These are phyloP conservation scores for Noctuana brunneofusca DNA, from an alignment of 2,888 invertebrate genomes.

Conservation along the genomic window DNA sequence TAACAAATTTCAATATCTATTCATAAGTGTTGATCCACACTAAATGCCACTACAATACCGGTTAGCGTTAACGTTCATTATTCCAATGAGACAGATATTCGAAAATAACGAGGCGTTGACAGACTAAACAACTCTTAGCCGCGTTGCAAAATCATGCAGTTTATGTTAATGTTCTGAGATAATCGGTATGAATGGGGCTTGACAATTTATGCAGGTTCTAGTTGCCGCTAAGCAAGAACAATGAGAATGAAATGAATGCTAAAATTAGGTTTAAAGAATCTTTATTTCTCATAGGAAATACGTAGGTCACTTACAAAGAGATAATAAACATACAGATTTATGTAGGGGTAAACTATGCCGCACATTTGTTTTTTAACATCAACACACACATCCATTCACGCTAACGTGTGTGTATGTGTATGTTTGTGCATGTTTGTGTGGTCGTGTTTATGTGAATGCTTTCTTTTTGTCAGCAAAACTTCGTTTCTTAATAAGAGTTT, in stretches of 20 bases:
- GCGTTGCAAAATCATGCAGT: conserved; percentile 21
- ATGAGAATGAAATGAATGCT: background rate
- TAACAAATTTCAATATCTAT: conserved; percentile 8
- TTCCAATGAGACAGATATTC: conserved; percentile 50
- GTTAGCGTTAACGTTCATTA: conserved; percentile 56
- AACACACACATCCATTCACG: too few species aligned
- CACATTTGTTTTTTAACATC: too few species aligned
- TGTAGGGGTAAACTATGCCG: too few species aligned
- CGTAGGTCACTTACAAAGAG: too few species aligned
- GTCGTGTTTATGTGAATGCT: too few species aligned
- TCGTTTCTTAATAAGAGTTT: too few species aligned
- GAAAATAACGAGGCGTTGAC: conserved; percentile 34
- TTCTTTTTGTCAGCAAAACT: too few species aligned
- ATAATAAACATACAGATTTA: too few species aligned
- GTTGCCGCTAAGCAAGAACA: conserved; percentile 8
- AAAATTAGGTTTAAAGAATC: too few species aligned
- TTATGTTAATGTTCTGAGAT: conserved; percentile 28
- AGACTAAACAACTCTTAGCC: conserved; percentile 31
- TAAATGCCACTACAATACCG: conserved; percentile 59
- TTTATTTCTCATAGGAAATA: too few species aligned
- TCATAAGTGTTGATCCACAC: conserved; percentile 13
- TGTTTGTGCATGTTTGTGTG: too few species aligned
- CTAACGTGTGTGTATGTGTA: too few species aligned
- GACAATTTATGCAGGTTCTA: conserved; percentile 17
- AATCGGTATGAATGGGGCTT: conserved; percentile 17